Base-by-base conservation (phyloP, 2,113 vertebrate genomes). In the Meleagris gallopavo region DNA sequence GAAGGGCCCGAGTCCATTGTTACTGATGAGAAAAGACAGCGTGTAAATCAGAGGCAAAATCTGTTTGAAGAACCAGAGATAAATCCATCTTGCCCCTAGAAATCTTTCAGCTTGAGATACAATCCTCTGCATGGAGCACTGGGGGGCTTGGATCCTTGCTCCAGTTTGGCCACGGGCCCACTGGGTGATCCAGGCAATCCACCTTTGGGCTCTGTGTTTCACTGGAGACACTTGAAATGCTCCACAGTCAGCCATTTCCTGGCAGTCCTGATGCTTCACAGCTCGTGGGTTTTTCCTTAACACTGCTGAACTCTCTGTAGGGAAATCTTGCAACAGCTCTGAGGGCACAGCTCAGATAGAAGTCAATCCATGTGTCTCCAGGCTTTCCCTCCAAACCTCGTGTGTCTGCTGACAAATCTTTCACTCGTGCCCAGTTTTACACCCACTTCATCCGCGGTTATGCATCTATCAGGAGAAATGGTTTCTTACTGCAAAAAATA, bases 381-480 rank as follows among this genome's bases (percentile, higher is more conserved):
- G 82, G 67, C 78, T 62, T 77, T 87, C 66, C 90, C 91, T 67
- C n/a, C 52, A 83, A 91, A 72, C 25, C 61, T 57, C 67, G 91
- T 29, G 36, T 43, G 80, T 77, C 80, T 85, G 71, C 89, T 90
- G 88, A 74, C 77, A 80, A 71, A 77, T 40, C 86, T 82, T 93
- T 46, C 1, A 0, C 67, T 85, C 32, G 3, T 79, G 74, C 64
- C 91, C 78, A 62, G 88, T 76, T 93, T 80, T 85, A 48, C 40
- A 2, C 86, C 52, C 88, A 62, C 71, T 73, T 45, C 79, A 66
- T 76, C 64, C 29, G 22, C 5, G 48, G 82, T 88, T 40, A 40
- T 65, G 27, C 22, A n/a, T 41, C 64, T 60, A 4, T 24, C 45
- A 57, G 86, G 73, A 71, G 46, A 85, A 89, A 87, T 6, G 21